Evolutionary conservation across 2,888 invertebrate genomes (phyloP).

Genomic region (Ophion obscuratus): DNA sequence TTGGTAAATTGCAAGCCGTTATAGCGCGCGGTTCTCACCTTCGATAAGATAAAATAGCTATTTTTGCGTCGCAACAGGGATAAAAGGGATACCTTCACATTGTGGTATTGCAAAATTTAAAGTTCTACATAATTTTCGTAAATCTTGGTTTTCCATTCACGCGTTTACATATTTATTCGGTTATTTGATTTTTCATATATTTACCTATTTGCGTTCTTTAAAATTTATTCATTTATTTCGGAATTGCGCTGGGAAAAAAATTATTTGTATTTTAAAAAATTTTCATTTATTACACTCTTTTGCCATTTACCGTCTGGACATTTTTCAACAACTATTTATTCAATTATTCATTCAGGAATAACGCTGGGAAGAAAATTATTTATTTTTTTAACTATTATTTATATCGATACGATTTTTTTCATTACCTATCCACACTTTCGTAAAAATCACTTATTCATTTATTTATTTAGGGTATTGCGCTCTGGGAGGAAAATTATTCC

Average conservation of each 20-base stretch:
- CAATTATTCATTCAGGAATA: neutral
- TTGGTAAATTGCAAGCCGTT: constrained; percentile 3
- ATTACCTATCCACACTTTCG: no score
- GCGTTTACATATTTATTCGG: neutral
- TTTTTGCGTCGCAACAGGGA: neutral
- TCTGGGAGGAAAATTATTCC: neutral
- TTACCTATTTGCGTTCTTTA: neutral
- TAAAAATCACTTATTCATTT: neutral
- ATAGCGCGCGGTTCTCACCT: neutral
- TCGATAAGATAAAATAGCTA: neutral
- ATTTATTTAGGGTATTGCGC: neutral
- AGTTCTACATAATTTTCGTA: neutral
- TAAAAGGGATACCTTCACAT: neutral
- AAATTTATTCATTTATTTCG: no score
- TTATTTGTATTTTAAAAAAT: no score
- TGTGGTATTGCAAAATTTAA: neutral
- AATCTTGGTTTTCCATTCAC: neutral
- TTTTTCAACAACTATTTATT: neutral
- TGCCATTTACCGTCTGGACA: no score
- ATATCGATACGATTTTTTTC: no score
- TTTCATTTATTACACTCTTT: no score
- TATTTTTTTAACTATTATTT: no score
- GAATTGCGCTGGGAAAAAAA: no score
- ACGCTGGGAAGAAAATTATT: neutral
- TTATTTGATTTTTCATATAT: neutral